Conservation (phyloP, 2,888 invertebrate genomes). For the Encarsia formosa region DNA sequence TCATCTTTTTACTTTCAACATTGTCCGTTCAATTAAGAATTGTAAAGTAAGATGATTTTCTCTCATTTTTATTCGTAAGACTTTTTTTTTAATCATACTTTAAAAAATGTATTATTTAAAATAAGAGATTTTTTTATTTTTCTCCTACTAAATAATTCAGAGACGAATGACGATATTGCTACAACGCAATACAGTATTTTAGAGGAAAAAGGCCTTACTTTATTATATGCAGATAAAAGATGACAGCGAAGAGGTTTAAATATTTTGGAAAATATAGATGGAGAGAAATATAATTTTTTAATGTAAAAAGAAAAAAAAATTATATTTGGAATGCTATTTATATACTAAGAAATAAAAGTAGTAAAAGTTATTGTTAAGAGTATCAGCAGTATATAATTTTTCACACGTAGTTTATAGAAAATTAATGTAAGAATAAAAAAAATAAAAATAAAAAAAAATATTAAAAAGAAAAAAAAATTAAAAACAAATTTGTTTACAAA, state of each 20-base stretch:
- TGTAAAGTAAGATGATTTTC: background rate
- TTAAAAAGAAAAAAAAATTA: constrained; percentile 2
- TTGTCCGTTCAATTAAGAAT: background rate
- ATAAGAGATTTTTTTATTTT: background rate
- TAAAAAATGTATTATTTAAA: background rate
- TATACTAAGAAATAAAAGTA: too few species aligned
- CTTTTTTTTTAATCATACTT: background rate
- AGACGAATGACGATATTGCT: background rate
- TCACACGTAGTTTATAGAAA: too few species aligned
- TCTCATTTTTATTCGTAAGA: background rate
- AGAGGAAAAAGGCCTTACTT: constrained; percentile 30
- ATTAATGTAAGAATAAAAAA: too few species aligned
- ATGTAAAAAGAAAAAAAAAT: background rate
- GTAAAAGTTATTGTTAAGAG: too few species aligned
- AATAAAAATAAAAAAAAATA: background rate
- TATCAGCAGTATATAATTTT: too few species aligned
- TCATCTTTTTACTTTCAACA: too few species aligned
- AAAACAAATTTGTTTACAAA: too few species aligned
- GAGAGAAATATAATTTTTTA: constrained; percentile 8
- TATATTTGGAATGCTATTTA: background rate
- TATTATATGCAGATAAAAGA: constrained; percentile 24
- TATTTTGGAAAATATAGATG: constrained; percentile 25
- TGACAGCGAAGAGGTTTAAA: constrained; percentile 29
- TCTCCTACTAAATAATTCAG: background rate
- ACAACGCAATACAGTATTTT: background rate